Conservation (phyloP, 2,888 invertebrate species). For the Eristalinus sepulchralis region DNA sequence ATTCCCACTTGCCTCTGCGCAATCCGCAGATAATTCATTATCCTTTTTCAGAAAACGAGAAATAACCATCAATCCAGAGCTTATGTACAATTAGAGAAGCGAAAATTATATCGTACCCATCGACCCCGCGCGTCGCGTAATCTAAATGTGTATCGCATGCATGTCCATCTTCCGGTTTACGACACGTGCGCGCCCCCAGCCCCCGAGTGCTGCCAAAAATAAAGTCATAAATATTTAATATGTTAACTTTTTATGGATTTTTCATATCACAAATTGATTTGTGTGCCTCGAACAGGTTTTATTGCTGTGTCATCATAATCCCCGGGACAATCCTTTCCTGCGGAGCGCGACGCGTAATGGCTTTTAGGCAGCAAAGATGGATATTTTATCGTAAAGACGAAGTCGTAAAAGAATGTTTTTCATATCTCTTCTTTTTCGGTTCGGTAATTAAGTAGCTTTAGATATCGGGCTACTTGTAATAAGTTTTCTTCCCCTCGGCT, state of each 20-base stretch:
- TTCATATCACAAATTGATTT: slow-evolving; percentile 58
- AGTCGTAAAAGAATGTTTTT: slow-evolving; percentile 38
- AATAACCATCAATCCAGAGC: not conserved
- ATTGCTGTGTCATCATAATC: slow-evolving; percentile 50
- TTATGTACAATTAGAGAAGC: slow-evolving; percentile 5
- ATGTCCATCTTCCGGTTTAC: not conserved
- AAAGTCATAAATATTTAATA: slow-evolving; percentile 66
- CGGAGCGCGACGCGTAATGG: slow-evolving; percentile 11
- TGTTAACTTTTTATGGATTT: slow-evolving; percentile 49
- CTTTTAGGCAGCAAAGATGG: slow-evolving; percentile 12
- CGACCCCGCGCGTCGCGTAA: not conserved
- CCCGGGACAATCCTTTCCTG: slow-evolving; percentile 42
- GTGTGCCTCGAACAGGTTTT: slow-evolving; percentile 53
- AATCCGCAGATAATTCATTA: not conserved
- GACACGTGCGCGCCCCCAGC: not conserved
- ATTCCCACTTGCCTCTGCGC: not conserved
- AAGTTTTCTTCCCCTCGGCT: not conserved
- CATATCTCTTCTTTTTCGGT: not conserved
- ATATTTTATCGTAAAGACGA: slow-evolving; percentile 41
- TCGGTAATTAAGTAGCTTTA: slow-evolving; percentile 33
- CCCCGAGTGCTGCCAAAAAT: slow-evolving; percentile 23
- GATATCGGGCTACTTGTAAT: slow-evolving; percentile 9
- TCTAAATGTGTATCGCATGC: slow-evolving; percentile 5
- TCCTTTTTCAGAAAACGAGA: not conserved
- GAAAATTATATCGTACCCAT: slow-evolving; percentile 3